Evolutionary conservation across 35 echinoderm and acorn worm genomes (phyloP), one percentile per base, ranked within the genome.

Genomic region (Apostichopus japonicus): DNA sequence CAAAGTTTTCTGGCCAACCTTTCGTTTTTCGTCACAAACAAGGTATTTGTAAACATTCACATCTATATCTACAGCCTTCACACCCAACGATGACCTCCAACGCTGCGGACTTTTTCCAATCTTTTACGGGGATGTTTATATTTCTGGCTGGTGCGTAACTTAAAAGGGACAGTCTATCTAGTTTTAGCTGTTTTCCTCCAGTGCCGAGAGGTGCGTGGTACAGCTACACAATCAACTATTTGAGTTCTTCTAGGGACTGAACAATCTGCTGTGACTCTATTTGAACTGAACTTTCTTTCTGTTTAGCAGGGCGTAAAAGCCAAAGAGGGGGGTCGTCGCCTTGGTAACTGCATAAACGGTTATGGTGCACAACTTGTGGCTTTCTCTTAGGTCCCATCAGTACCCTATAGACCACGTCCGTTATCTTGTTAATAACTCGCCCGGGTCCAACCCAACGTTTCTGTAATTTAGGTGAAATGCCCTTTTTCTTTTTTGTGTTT

Each of bases 391-490:
- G 67, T 5, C 72, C 65, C 77, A 72, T 93, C 33, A 86, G 86
- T 10, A 95, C 93, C 9, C 86, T 6, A 62, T 90, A 93, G 6
- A 91, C 87, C 44, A 95, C 92, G 25, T 95, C 94, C 53, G 83
- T 90, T 10, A 95, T 65, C 44, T 56, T 93, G 19, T 77, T 57
- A 9, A 90, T 16, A 63, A 93, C 65, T 6, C 53, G 5, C 16
- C 93, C 93, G 13, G 94, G 94, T 1, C 94, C 94, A 52, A 78
- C 78, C 94, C 92, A 93, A 24, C 33, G 77, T 24, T 62, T 80
- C 53, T 78, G 57, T 8, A 95, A 24, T 65, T 95, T 95, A 5
- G 73, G 86, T 83, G 78, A 90, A 2, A 93, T 10, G 55, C 94
- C 91, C 54, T 77, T 92, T 77, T 92, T 88, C 19, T 82, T 78